A percentile compares a stretch with the other conserved stretches of the same genome.
phyloP scores from a whole-genome alignment of 2,888 invertebrate genomes.

The Hypsopygia costalis region DNA sequence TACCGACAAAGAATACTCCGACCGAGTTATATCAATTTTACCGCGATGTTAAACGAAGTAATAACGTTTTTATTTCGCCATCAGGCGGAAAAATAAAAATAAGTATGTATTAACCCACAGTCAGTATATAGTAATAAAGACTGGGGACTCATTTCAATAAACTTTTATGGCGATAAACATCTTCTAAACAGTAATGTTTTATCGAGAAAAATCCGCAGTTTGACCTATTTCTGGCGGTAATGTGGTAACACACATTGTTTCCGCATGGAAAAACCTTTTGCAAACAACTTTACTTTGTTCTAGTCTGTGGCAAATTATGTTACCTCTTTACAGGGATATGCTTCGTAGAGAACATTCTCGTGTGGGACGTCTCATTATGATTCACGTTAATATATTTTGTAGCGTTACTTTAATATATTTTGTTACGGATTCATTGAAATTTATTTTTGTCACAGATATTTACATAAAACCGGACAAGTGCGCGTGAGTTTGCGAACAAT shows the following conservation, averaged over 20 bases:
- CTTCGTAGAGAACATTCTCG: too few species aligned
- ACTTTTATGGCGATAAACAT: slow-evolving; percentile 1
- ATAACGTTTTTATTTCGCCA: slow-evolving; percentile 56
- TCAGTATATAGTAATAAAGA: slow-evolving; percentile 17
- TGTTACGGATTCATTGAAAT: too few species aligned
- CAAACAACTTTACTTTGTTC: not conserved
- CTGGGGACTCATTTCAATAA: slow-evolving; percentile 1
- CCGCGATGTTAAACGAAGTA: slow-evolving; percentile 49
- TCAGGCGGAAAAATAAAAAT: slow-evolving; percentile 41
- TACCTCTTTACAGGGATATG: too few species aligned
- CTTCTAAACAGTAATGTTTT: not conserved
- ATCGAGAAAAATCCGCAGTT: not conserved
- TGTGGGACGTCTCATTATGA: too few species aligned
- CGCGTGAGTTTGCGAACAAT: too few species aligned
- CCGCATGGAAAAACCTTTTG: not conserved
- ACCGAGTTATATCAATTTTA: slow-evolving; percentile 50
- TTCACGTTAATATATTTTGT: too few species aligned
- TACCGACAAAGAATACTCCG: slow-evolving; percentile 41
- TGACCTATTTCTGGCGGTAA: not conserved
- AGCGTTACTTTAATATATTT: too few species aligned
- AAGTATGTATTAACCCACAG: slow-evolving; percentile 23
- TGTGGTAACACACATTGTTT: not conserved
- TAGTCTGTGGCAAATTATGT: not conserved
- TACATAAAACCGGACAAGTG: too few species aligned
- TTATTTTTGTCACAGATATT: too few species aligned